Evolutionary conservation across 2,888 invertebrate genomes (phyloP), one percentile per base, ranked within the genome.

Genomic region (Nomada hirtipes): DNA sequence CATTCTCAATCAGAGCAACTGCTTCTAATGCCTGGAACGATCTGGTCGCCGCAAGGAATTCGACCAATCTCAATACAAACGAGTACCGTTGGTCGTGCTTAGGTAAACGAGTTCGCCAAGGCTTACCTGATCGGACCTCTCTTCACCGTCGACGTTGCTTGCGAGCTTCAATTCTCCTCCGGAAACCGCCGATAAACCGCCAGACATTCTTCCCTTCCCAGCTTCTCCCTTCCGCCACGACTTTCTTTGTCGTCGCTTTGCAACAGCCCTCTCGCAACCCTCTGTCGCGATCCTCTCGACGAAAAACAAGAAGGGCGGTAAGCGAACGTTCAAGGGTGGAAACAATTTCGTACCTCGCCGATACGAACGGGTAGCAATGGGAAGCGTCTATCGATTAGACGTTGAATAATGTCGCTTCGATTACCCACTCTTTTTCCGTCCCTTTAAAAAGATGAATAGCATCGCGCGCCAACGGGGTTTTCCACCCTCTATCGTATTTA

Each of bases 91-190:
- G 47, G 79, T 80, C 79, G 69, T 64, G 79, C 71, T 78, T 85
- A 83, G 79, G 84, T 78, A 88, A 88, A 85, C 86, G 85, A 81
- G 86, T 85, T 81, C 75, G 79, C 55, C 44, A 52, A 57, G 23
- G 52, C 68, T 61, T 70, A 53, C 64, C 83, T 36, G 77, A 80
- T 77, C 77, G 55, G 65, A 20, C 50, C 71, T 59, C n/a, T 55
- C 64, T 44, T 20, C 50, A 26, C 26, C 29, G 13, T 42, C 57
- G 50, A 50, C 60, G 36, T 68, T 73, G 81, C 86, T 83, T 76
- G 68, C 77, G 52, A 82, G 71, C 69, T 82, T 59, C 73, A 70
- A 78, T 86, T 88, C 79, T 67, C 69, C 79, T 71, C 59, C 59
- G 71, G 63, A 76, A 85, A 70, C 79, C 75, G 7, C 75, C 72